phyloP scores from a whole-genome alignment of 1,140 invertebrate genomes.

The Nasonia giraulti region DNA sequence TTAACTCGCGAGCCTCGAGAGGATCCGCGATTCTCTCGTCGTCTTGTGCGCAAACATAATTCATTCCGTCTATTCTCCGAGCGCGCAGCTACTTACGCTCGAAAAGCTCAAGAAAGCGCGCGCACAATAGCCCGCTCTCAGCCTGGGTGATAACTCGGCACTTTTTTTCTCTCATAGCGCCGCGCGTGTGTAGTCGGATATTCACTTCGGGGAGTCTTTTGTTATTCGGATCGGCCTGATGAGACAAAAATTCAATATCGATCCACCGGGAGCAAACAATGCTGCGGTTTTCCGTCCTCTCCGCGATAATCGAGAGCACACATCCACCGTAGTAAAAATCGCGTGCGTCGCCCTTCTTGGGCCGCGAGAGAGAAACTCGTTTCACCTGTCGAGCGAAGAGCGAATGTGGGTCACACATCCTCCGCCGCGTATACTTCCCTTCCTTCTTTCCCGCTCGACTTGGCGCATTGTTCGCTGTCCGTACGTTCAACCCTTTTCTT shows the following conservation, averaged over 20 bases:
- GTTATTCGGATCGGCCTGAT: no score
- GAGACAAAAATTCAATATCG: background rate
- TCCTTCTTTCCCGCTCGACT: background rate
- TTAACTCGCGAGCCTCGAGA: background rate
- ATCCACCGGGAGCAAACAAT: background rate
- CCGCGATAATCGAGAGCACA: background rate
- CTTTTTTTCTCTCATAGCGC: no score
- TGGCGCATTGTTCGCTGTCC: slow-evolving; percentile 12
- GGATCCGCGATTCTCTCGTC: background rate
- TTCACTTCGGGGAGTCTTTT: background rate
- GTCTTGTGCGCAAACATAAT: background rate
- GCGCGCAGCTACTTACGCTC: no score
- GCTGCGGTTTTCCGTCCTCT: no score
- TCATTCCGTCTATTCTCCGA: background rate
- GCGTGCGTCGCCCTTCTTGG: background rate
- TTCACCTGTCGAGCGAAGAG: slow-evolving; percentile 33
- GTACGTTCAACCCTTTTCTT: slow-evolving; percentile 24
- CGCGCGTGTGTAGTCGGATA: no score
- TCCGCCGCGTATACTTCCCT: background rate
- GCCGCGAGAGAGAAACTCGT: background rate
- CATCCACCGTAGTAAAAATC: background rate
- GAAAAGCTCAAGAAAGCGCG: background rate
- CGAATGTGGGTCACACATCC: slow-evolving; percentile 37
- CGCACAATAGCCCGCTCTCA: background rate
- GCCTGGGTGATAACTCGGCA: no score